These are phyloP conservation scores for Microplitis demolitor DNA, from an alignment of 1,140 invertebrate species.

Conservation along the genomic window DNA sequence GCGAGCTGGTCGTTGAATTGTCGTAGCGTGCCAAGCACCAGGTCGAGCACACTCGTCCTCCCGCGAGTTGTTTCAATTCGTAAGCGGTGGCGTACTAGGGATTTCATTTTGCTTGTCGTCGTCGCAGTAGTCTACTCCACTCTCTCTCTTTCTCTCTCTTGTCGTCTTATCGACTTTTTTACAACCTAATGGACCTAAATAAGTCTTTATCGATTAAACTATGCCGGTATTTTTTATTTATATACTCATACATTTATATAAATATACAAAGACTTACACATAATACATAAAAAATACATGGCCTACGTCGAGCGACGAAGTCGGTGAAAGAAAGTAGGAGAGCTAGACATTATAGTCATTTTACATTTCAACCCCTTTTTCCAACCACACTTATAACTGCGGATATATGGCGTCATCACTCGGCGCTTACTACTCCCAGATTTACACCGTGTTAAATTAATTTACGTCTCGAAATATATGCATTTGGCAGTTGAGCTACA, in stretches of 20 bases:
- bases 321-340: background rate
- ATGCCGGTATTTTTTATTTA: conserved; percentile 35
- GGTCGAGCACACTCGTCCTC: conserved; percentile 16
- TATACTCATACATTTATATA: background rate
- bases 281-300: too few relatives aligned
- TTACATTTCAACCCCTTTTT: too few relatives aligned
- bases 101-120: background rate
- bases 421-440: background rate
- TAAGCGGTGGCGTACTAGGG: background rate
- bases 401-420: background rate
- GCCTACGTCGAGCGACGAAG: too few relatives aligned
- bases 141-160: background rate
- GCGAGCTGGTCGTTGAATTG: conserved; percentile 24
- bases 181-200: conserved; percentile 34
- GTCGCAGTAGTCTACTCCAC: too few relatives aligned
- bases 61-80: background rate
- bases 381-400: too few relatives aligned
- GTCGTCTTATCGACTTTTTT: conserved; percentile 30
- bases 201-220: conserved; percentile 38
- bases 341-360: too few relatives aligned
- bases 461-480: too few relatives aligned
- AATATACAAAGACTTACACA: too few relatives aligned
- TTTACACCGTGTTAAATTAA: too few relatives aligned
- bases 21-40: conserved; percentile 27
- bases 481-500: too few relatives aligned